Conservation (phyloP, 2,113 vertebrate genomes). For the Cyrtonyx montezumae region DNA sequence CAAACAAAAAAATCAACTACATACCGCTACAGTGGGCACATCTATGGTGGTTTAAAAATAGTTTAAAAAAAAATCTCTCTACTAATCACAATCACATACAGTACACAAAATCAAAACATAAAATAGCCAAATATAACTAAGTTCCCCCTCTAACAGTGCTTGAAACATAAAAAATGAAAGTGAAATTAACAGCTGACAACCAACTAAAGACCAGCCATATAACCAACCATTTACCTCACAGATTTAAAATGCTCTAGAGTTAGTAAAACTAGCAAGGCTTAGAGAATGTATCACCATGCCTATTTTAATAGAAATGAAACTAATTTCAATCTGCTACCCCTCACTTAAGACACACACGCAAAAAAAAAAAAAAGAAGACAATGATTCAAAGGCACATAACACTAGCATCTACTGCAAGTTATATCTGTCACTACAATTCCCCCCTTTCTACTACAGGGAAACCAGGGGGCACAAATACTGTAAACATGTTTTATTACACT, state of each 20-base stretch:
- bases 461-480: conserved; percentile 17
- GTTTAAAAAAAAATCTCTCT: not conserved
- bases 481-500: conserved; percentile 34
- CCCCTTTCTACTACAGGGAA: not conserved
- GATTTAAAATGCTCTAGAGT: not conserved
- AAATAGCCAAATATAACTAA: not conserved
- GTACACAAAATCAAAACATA: not conserved
- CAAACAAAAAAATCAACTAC: not conserved
- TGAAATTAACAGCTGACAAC: not conserved
- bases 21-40: not conserved
- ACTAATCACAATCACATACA: not conserved
- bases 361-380: not conserved
- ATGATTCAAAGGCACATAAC: conserved; percentile 24
- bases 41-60: not conserved
- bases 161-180: not conserved
- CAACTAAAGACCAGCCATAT: not conserved
- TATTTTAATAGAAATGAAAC: not conserved
- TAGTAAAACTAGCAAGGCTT: not conserved
- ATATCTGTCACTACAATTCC: conserved; percentile 10
- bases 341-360: not conserved
- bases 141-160: not conserved
- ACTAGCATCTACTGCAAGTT: conserved; percentile 45
- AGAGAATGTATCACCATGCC: not conserved
- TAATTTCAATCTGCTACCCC: conserved; percentile 9
- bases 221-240: not conserved